Conservation (phyloP, 1,140 invertebrate species). For the Acromyrmex charruanus region DNA sequence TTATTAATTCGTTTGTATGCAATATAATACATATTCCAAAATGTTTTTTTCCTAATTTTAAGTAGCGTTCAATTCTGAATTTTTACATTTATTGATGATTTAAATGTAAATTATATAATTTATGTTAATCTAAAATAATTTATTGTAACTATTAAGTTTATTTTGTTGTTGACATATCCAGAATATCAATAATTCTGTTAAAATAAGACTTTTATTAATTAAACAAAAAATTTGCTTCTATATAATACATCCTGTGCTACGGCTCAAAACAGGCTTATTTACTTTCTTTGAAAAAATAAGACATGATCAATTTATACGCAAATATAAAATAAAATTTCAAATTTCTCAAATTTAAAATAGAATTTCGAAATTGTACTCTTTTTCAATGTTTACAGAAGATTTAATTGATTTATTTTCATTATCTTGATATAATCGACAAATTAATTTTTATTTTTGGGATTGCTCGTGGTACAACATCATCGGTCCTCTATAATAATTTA, state of each 20-base stretch:
- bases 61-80: not conserved
- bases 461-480: not conserved
- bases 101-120: constrained; percentile 2
- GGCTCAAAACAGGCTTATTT: no score
- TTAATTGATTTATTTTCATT: not conserved
- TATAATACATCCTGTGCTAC: no score
- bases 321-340: not conserved
- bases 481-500: not conserved
- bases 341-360: not conserved
- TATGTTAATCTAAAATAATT: not conserved
- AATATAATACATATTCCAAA: not conserved
- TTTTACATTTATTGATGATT: not conserved
- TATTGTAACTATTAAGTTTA: not conserved
- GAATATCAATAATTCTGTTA: not conserved
- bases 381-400: not conserved
- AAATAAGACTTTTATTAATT: not conserved
- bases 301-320: not conserved
- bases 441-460: not conserved
- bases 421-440: not conserved
- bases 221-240: no score
- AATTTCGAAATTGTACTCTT: not conserved
- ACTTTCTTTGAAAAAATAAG: not conserved
- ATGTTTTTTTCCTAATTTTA: not conserved
- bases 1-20: not conserved
- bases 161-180: not conserved